Conservation (phyloP, 2,113 vertebrate genomes). For the Coregonus clupeaformis region DNA sequence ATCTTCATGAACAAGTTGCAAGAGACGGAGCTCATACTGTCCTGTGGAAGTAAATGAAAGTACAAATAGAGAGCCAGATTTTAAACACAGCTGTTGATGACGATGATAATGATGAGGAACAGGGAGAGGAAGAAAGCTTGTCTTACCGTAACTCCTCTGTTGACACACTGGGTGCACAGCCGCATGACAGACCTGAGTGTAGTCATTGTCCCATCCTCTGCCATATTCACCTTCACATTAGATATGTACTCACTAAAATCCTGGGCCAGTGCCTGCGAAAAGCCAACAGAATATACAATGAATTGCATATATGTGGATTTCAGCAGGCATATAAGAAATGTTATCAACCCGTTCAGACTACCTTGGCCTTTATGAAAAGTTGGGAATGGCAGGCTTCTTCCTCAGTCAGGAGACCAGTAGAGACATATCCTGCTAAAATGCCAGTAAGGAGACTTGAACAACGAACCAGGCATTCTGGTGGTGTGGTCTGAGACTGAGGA, state of each 20-base stretch:
- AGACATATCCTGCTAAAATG: constrained; percentile 82
- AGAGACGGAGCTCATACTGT: constrained; percentile 60
- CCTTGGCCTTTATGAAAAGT: constrained; percentile 90
- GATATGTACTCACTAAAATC: constrained; percentile 81
- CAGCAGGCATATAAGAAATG: background rate
- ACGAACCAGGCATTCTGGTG: constrained; percentile 78
- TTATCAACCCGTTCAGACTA: constrained; percentile 45
- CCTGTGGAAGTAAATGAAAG: constrained; percentile 59
- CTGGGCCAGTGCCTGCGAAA: constrained; percentile 81
- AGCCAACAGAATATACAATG: background rate
- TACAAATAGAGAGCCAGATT: background rate
- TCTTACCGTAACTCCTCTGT: constrained; percentile 79
- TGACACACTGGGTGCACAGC: constrained; percentile 77
- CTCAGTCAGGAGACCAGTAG: constrained; percentile 73
- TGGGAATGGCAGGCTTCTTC: constrained; percentile 78
- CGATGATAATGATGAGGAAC: background rate
- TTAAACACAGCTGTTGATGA: background rate
- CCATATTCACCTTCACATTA: constrained; percentile 78
- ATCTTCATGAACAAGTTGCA: constrained; percentile 80
- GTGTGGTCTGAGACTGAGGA: constrained; percentile 67
- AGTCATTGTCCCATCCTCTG: constrained; percentile 76
- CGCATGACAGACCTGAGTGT: constrained; percentile 77
- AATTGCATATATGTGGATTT: background rate
- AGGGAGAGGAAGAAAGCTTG: background rate
- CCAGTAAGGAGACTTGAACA: constrained; percentile 79